Evolutionary conservation across 2,888 invertebrate species (phyloP), one percentile per base, ranked within the genome.

Genomic region (Acheta domesticus): DNA sequence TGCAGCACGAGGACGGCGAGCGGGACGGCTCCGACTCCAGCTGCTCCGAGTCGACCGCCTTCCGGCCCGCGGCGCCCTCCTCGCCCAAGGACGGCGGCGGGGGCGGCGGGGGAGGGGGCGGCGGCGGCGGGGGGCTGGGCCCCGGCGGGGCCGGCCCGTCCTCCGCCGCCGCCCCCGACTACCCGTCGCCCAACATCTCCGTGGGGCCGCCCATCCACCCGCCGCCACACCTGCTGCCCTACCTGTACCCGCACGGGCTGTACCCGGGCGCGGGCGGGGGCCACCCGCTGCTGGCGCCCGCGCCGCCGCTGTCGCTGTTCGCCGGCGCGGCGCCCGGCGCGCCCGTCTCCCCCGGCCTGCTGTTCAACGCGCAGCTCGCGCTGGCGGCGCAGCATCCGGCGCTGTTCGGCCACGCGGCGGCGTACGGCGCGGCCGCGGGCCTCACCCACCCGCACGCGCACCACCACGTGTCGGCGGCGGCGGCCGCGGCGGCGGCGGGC

Each of bases 171-270:
- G 87, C 91, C 82, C 84, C 86, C 77, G 83, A 85, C 78, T 94
- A 94, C 83, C 96, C 96, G 0, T 93, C 95, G 82, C 97, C 97
- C 23, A 97, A 97, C 88, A 96, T 97, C 82, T 96, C 96, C 50
- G 94, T 97, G 74, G 97, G 97, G 78, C 97, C 97, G 74, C 96
- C 96, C 76, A 93, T 96, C 77, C 97, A 97, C 85, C 96, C 96
- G 76, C 96, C 96, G 78, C 92, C 95, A 62, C 93, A 93, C 87
- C 90, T 95, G 86, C 89, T 97, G 86, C 97, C 97, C 83, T 97
- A 97, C 89, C 92, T 98, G 79, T 97, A 97, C 87, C 96, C 96
- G 62, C 90, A 89, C 48, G 95, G 96, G 50, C 89, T 97, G 82
- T 97, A 96, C 88, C 94, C 87, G 14, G 80, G 85, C 84, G 82